Base-by-base conservation (phyloP, 2,113 vertebrate genomes). In the Poeciliopsis retropinna region DNA sequence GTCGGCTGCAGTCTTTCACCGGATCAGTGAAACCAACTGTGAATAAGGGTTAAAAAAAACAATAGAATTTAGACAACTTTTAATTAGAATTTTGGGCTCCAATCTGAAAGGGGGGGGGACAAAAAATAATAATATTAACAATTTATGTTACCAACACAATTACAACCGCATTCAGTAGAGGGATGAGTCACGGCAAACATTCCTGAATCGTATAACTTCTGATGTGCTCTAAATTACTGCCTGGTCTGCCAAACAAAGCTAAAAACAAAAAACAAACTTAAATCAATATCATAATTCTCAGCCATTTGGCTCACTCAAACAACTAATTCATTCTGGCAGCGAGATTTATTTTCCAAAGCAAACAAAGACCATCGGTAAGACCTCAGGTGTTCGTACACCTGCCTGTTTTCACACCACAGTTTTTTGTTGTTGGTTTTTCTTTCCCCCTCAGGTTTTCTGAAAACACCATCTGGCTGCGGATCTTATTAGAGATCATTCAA, bases 201-300 rank as follows among this genome's bases (percentile, higher is more conserved):
- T 82, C 81, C 72, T 88, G 7, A 73, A 73, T 85, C 86, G n/a
- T 74, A 76, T 65, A 79, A 65, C 77, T 11, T 94, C 77, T 89
- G 84, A 87, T 92, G 78, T 89, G 85, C 92, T 92, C 84, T 87
- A 57, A 85, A 86, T 94, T 89, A 93, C 89, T 27, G n/a, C 84
- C 83, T 31, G 32, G 66, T 71, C 82, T 78, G 80, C 65, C 85
- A 82, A 91, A 95, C 91, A 94, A 1, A 17, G 22, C 6, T n/a
- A 3, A 10, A 44, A 67, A 76, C 95, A 94, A 62, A 95, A 34
- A 34, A 34, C 1, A 37, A 37, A 11, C 34, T 37, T 11, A 37
- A 37, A 37, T 11, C 34, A 37, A 37, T 37, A 37, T 37, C 95
- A 94, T 78, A 95, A 95, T 95, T 95, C 92, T 96, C 92, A 88